Evolutionary conservation across 2,113 vertebrate genomes (phyloP).

Genomic region (Nothobranchius kuhntae): DNA sequence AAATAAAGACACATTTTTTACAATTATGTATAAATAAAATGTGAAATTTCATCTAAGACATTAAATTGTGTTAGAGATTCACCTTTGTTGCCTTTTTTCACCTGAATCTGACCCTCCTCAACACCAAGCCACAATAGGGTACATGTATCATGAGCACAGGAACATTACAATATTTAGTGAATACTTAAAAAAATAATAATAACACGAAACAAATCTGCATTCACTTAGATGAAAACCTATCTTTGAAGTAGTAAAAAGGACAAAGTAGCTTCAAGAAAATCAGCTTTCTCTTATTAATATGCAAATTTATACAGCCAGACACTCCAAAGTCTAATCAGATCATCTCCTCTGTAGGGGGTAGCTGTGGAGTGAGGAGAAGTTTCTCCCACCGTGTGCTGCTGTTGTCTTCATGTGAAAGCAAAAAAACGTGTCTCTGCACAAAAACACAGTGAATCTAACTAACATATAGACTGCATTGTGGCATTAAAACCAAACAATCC

Average conservation of each 20-base stretch:
- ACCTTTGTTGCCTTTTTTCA: neutral
- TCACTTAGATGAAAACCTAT: conserved; percentile 14
- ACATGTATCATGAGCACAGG: neutral
- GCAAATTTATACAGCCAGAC: conserved; percentile 65
- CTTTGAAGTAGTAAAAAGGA: conserved; percentile 21
- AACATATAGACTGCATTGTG: neutral
- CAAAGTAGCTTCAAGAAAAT: conserved; percentile 42
- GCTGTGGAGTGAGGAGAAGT: conserved; percentile 41
- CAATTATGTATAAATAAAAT: neutral
- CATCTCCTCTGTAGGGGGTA: conserved; percentile 62
- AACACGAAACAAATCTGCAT: neutral
- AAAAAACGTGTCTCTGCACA: conserved; percentile 5
- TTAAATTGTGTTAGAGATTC: neutral
- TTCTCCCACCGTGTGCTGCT: conserved; percentile 49
- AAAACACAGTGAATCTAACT: neutral
- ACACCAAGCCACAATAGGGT: neutral
- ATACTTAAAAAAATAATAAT: neutral
- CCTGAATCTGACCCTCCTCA: neutral
- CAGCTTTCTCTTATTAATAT: conserved; percentile 59
- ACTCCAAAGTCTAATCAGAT: conserved; percentile 71
- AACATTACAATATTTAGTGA: conserved; percentile 11
- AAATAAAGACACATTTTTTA: no score
- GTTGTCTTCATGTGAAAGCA: conserved; percentile 28
- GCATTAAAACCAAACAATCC: neutral
- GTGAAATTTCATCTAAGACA: neutral